Base-by-base conservation (phyloP, 2,888 invertebrate species). In the Ophion slaviceki region DNA sequence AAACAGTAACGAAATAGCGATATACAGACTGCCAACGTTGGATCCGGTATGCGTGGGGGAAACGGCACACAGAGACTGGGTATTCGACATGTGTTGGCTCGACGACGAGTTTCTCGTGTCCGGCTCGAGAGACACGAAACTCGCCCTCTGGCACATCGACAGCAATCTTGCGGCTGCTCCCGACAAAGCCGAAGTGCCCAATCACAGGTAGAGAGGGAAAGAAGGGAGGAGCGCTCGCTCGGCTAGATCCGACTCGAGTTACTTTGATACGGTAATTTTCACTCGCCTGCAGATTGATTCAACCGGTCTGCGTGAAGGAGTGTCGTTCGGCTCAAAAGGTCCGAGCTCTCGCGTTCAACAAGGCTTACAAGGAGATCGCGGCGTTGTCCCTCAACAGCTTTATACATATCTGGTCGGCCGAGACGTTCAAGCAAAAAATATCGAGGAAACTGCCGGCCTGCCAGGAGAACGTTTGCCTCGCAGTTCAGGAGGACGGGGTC, bases 81-180 rank as follows among this genome's bases (percentile, higher is more conserved):
- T 98, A 88, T 96, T 97, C 94, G 99, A 99, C 92, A 96, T 98
- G 96, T 97, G 97, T 88, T 99, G 99, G 99, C 94, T 99, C 86
- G 99, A 99, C 94, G 99, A 99, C 94, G 97, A 99, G 94, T 98
- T 98, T 95, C 94, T 99, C 80, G 98, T 99, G 82, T 98, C 98
- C 7, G 99, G 99, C 14, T 98, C 98, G 0, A 96, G 98, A 78
- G 99, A 99, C 94, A 98, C 98, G 4, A 97, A 97, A 92, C 96
- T 99, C 95, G 98, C 98, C 32, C 94, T 99, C 84, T 99, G 99
- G 99, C 96, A 97, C 85, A 96, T 98, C 76, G 97, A 95, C 71
- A 93, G 92, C 76, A 94, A 94, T 85, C 90, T 93, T 45, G 92
- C 92, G 5, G 93, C 93, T 82, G 94, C 94, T 75, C 94, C 94